Percentiles rank a stretch among this genome's conserved stretches.
phyloP scores from a whole-genome alignment of 2,797 vertebrate species.

The Aythya fuligula region DNA sequence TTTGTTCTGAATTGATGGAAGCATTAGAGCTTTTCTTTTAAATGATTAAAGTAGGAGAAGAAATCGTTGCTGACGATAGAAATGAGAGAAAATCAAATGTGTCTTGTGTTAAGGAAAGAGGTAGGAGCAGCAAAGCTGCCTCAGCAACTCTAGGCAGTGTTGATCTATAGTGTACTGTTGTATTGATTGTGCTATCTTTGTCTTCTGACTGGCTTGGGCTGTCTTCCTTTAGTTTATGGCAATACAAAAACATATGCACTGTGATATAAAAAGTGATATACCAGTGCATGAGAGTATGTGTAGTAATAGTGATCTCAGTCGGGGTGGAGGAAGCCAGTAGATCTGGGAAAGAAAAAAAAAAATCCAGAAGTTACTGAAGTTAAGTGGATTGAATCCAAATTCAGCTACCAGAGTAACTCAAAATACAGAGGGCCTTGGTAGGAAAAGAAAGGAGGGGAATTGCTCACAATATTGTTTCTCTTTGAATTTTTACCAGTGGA shows the following conservation, averaged over 20 bases:
- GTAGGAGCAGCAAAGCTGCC: neutral
- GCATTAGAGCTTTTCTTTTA: neutral
- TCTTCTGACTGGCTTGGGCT: neutral
- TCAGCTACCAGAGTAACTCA: neutral
- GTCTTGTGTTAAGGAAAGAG: neutral
- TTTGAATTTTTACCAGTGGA: neutral
- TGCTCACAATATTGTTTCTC: neutral
- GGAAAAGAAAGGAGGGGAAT: too few relatives aligned
- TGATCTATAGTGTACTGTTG: rapidly evolving
- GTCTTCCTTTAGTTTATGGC: neutral
- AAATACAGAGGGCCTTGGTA: neutral
- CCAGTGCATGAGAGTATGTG: rapidly evolving
- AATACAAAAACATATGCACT: neutral
- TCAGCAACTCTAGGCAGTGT: neutral
- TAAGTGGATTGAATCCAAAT: neutral
- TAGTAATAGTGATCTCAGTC: neutral
- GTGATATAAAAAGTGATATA: neutral
- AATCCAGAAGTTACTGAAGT: neutral
- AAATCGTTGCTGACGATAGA: neutral
- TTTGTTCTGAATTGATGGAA: neutral
- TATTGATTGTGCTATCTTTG: neutral
- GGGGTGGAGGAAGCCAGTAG: neutral
- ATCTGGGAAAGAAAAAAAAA: neutral
- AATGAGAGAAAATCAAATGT: neutral
- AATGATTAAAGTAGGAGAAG: neutral